Conservation (phyloP, 2,888 invertebrate species). For the Megalurothrips usitatus region DNA sequence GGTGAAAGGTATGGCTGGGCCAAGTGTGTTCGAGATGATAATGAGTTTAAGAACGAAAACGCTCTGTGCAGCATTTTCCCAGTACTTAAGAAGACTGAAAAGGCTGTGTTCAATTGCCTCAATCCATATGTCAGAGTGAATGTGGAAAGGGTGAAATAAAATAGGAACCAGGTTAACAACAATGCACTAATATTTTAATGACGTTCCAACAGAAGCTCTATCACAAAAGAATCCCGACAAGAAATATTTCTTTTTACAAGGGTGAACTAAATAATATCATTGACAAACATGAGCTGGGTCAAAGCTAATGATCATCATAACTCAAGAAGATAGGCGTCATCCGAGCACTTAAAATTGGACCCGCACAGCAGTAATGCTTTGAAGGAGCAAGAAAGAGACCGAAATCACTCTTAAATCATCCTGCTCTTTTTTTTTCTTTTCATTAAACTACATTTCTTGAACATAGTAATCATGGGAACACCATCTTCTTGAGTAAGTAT, state of each 20-base stretch:
- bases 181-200: conserved; percentile 18
- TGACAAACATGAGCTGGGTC: background rate
- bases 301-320: background rate
- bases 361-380: background rate
- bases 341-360: background rate
- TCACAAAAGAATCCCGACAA: conserved; percentile 4
- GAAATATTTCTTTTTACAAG: background rate
- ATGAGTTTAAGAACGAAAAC: background rate
- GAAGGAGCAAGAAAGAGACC: background rate
- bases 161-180: background rate
- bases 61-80: background rate
- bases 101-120: background rate
- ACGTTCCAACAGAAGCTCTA: background rate
- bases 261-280: background rate
- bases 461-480: background rate
- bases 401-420: background rate
- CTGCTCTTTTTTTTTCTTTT: background rate
- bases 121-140: background rate
- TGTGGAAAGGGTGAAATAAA: background rate
- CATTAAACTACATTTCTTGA: background rate
- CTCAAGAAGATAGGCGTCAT: background rate
- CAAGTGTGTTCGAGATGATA: no score
- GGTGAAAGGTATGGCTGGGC: no score
- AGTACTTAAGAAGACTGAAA: background rate
- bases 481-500: background rate